A percentile compares a stretch with the other conserved stretches of the same genome.
Conservation (phyloP, 1,140 invertebrate species). For the Gonatopus flavifemur region DNA sequence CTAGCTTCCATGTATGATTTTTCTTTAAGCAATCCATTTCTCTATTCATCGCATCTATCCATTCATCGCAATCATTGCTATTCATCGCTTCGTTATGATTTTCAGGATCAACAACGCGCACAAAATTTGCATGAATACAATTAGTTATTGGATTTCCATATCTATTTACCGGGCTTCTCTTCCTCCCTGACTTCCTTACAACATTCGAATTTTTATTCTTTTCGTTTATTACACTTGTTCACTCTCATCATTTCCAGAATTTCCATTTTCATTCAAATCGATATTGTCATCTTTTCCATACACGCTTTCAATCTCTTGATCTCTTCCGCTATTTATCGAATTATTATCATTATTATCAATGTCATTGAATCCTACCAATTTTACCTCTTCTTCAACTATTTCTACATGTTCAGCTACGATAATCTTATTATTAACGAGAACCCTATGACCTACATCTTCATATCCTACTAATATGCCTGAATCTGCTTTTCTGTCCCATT, state of each 20-base stretch:
- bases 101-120: not conserved
- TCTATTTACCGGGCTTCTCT: not conserved
- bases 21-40: constrained; percentile 1
- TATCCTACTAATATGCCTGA: constrained; percentile 16
- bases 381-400: too few species aligned
- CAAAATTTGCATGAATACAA: constrained; percentile 6
- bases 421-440: too few species aligned
- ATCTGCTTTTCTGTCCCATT: constrained; percentile 20
- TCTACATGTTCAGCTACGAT: too few species aligned
- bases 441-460: not conserved
- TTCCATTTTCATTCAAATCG: constrained; percentile 1
- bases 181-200: not conserved
- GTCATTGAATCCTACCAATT: constrained; percentile 17
- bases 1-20: constrained; percentile 1
- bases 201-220: not conserved
- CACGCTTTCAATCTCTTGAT: not conserved
- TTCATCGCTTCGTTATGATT: not conserved
- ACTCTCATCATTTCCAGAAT: not conserved
- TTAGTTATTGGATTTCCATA: not conserved
- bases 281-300: too few species aligned
- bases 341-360: constrained; percentile 1
- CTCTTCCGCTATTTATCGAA: not conserved
- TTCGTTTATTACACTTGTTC: constrained; percentile 14
- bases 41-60: not conserved
- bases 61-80: not conserved